phyloP scores from a whole-genome alignment of 2,797 vertebrate genomes.

The Artibeus jamaicensis region DNA sequence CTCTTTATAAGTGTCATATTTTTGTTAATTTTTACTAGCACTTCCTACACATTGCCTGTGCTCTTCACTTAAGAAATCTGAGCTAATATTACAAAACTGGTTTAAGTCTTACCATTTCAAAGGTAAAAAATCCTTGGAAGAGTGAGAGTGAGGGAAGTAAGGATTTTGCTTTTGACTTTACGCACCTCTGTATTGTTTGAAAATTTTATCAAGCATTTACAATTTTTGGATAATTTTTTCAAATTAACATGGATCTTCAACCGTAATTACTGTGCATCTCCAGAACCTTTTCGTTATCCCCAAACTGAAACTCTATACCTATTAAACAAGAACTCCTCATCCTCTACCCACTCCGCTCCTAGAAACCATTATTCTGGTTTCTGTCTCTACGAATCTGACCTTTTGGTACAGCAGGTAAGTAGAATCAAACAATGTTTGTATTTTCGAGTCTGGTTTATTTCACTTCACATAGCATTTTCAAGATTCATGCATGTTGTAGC shows the following conservation, averaged over 20 bases:
- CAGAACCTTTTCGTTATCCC: neutral
- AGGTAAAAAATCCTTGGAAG: neutral
- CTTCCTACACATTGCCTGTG: neutral
- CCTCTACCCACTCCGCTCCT: neutral
- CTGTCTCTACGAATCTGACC: neutral
- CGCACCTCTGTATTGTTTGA: neutral
- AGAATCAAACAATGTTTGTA: neutral
- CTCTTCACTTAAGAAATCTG: neutral
- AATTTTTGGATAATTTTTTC: neutral
- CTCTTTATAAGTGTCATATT: neutral
- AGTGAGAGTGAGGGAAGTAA: neutral
- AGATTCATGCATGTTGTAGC: neutral
- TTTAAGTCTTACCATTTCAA: conserved; percentile 8
- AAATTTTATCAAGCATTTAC: neutral
- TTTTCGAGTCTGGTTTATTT: neutral
- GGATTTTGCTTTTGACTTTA: neutral
- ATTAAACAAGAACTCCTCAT: neutral
- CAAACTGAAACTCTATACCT: neutral
- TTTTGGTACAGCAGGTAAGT: neutral
- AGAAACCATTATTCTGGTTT: neutral
- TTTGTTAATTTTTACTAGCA: conserved; percentile 13
- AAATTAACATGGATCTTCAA: neutral
- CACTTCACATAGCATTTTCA: neutral
- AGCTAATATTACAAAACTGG: neutral
- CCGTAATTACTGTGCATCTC: neutral